These are phyloP conservation scores for Diarsia dahlii DNA, from an alignment of 2,888 invertebrate genomes.

Conservation along the genomic window DNA sequence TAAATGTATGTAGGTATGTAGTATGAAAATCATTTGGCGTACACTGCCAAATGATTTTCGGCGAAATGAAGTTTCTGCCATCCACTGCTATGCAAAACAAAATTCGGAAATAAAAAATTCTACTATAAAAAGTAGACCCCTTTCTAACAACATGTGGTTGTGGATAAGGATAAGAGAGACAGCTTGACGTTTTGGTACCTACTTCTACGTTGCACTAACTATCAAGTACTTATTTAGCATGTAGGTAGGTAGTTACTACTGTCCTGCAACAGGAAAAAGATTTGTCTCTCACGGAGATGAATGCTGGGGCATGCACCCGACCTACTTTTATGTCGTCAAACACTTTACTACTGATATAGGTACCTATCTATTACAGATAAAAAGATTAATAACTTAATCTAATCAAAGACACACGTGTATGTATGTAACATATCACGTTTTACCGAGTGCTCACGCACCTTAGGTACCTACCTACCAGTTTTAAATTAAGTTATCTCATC, in stretches of 20 bases:
- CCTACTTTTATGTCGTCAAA: neutral
- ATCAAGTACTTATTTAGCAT: neutral
- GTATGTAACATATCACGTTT: neutral
- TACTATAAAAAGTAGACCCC: too few relatives aligned
- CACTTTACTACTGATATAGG: neutral
- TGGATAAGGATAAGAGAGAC: neutral
- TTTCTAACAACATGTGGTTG: neutral
- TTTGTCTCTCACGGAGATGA: neutral
- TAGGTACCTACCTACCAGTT: neutral
- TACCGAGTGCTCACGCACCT: neutral
- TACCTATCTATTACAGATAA: neutral
- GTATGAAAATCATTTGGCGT: too few relatives aligned
- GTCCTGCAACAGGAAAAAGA: neutral
- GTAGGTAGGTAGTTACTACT: neutral
- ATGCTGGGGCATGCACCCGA: neutral
- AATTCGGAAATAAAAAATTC: too few relatives aligned
- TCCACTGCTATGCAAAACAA: too few relatives aligned
- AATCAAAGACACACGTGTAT: neutral
- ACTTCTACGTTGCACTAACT: neutral
- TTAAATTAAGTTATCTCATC: neutral
- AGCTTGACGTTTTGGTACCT: neutral
- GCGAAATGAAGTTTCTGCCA: too few relatives aligned
- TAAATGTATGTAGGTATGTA: too few relatives aligned
- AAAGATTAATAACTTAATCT: slow-evolving; percentile 5
- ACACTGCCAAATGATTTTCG: too few relatives aligned